A percentile compares a stretch with the other conserved stretches of the same genome.
These are phyloP conservation scores for Brevimyrus niger DNA, from an alignment of 2,113 vertebrate genomes.

Conservation along the genomic window DNA sequence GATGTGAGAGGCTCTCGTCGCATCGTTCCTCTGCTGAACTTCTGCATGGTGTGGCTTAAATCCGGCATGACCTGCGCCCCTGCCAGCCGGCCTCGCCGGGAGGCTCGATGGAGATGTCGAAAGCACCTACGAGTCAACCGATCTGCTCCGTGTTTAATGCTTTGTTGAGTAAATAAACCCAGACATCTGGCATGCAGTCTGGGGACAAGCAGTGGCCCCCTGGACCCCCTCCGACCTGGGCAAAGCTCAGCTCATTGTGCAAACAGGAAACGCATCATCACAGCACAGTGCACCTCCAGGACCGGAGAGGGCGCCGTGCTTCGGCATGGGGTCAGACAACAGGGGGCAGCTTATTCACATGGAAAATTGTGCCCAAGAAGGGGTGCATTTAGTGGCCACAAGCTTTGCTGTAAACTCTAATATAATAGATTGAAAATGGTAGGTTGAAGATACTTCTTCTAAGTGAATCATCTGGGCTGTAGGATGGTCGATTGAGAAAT, in stretches of 20 bases:
- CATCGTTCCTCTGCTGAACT: neutral
- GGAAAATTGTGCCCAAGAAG: neutral
- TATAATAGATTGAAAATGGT: neutral
- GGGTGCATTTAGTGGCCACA: neutral
- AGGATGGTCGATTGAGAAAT: neutral
- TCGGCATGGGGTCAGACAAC: neutral
- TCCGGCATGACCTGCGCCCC: neutral
- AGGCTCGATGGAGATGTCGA: neutral
- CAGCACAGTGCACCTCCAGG: neutral
- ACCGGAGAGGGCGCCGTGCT: neutral
- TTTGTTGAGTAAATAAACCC: slow-evolving; percentile 21
- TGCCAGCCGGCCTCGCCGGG: neutral
- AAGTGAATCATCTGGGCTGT: neutral
- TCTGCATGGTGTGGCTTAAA: neutral
- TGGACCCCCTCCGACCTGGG: slow-evolving; percentile 13
- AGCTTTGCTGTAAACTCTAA: neutral
- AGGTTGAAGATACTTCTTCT: neutral
- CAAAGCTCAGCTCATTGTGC: neutral
- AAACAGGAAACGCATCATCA: neutral
- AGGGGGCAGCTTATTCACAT: neutral
- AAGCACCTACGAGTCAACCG: neutral
- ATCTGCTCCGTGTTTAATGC: slow-evolving; percentile 13
- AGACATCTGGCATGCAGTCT: slow-evolving; percentile 23
- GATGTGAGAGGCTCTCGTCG: neutral
- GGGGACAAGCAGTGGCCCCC: slow-evolving; percentile 20